Conservation (phyloP, 2,888 invertebrate genomes). For the Liposcelis brunnea region DNA sequence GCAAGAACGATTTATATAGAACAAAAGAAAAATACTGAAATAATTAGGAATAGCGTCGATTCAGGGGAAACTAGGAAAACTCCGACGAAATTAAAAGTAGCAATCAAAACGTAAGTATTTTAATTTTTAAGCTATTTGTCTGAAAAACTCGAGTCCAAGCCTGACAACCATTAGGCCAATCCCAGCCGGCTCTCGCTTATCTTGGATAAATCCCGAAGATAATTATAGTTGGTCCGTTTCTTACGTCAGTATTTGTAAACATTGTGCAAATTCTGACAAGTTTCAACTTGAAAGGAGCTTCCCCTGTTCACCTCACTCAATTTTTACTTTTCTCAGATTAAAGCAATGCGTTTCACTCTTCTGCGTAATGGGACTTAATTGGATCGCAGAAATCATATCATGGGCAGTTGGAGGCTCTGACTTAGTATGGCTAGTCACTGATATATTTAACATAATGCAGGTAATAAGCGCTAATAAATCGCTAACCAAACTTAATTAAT, state of each 20-base stretch:
- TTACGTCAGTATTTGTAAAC: no score
- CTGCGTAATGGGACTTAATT: constrained; percentile 48
- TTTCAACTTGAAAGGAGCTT: no score
- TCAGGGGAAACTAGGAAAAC: background rate
- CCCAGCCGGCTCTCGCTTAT: constrained; percentile 24
- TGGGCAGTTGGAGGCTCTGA: constrained; percentile 35
- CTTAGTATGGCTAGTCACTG: constrained; percentile 18
- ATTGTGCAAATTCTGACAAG: no score
- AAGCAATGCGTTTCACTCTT: constrained; percentile 41
- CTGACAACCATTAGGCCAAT: constrained; percentile 12
- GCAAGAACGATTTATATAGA: constrained; percentile 20
- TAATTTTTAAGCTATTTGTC: no score
- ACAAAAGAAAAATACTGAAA: constrained; percentile 22
- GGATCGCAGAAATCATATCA: constrained; percentile 52
- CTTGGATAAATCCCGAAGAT: no score
- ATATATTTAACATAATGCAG: constrained; percentile 19
- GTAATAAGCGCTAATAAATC: constrained; percentile 12
- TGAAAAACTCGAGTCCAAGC: no score
- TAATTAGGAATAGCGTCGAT: constrained; percentile 21
- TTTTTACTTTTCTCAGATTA: constrained; percentile 31
- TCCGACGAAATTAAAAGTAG: background rate
- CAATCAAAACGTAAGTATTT: constrained; percentile 5
- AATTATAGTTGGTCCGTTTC: no score
- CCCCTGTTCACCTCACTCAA: no score
- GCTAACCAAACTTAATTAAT: background rate